Evolutionary conservation across 2,888 invertebrate species (phyloP).

Genomic region (Drosophila gaucha): DNA sequence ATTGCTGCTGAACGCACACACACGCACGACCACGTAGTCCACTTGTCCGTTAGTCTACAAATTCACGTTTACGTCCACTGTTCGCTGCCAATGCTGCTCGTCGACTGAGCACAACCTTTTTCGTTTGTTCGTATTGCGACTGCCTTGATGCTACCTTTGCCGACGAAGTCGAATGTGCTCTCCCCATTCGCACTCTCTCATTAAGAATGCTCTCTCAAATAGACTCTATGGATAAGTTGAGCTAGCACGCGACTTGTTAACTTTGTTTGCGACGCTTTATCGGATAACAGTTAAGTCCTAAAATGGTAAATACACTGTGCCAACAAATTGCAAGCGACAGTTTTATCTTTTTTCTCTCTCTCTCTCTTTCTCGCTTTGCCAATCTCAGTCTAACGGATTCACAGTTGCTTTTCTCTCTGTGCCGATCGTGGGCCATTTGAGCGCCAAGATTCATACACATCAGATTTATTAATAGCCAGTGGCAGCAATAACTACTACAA

Average conservation of each 20-base stretch:
- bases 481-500: constrained; percentile 39
- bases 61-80: constrained; percentile 51
- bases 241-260: constrained; percentile 41
- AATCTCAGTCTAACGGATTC: constrained; percentile 4
- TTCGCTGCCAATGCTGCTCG: constrained; percentile 68
- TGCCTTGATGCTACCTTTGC: constrained; percentile 35
- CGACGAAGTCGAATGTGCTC: constrained; percentile 13
- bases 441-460: constrained; percentile 69
- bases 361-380: constrained; percentile 12
- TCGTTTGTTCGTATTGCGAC: constrained; percentile 22
- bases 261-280: constrained; percentile 30
- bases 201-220: constrained; percentile 5
- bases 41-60: constrained; percentile 33
- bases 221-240: constrained; percentile 6
- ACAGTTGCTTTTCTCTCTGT: constrained; percentile 19
- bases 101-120: constrained; percentile 64
- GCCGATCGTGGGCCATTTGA: constrained; percentile 48
- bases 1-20: constrained; percentile 61
- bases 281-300: constrained; percentile 61
- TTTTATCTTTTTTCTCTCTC: constrained; percentile 8
- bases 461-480: constrained; percentile 75
- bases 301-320: constrained; percentile 57
- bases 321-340: constrained; percentile 22
- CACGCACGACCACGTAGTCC: constrained; percentile 53
- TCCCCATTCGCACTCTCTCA: background rate